Evolutionary conservation across 1,140 invertebrate species (phyloP), one percentile per base, ranked within the genome.

Genomic region (Drosophila asahinai): DNA sequence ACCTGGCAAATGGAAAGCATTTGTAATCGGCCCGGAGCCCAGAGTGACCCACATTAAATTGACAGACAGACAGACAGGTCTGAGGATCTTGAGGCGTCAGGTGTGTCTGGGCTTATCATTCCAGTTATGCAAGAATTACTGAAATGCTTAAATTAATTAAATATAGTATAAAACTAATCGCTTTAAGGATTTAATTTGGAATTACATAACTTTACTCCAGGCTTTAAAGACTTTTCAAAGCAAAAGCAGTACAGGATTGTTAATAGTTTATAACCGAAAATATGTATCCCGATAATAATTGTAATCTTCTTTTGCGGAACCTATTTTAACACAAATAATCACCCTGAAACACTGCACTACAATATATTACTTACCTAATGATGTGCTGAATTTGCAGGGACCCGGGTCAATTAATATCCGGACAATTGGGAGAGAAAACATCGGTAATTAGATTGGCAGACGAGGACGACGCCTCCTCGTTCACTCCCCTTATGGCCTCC

Each of bases 371-470:
- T 11, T 5, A 27, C 42, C 78, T 77, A 81, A 81, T 80, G 71
- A 81, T 72, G 78, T 81, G 78, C 65, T 77, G 63, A 65, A 43
- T 30, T 25, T 3, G 7, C 58, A 30, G 25, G n/a, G 17, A 2
- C 33, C 17, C 14, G 33, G 4, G 17, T 12, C 52, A 58, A 30
- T 43, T 33, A 65, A 45, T 33, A 81, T 54, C 60, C 79, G 71
- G 72, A 47, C 67, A 76, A 76, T 58, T 64, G 33, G 14, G 15
- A 15, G 54, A 36, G 27, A 59, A 43, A 48, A 19, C 48, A 65
- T 52, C 33, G 68, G 40, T 80, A 82, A 86, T 82, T 75, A 70
- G 75, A 66, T 83, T 76, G 51, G 40, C 59, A 43, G 47, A 66
- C 51, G 54, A 54, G 43, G 36, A 49, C 4, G 14, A 25, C 75